Percentiles rank a stretch among this genome's conserved stretches.
Conservation (phyloP, 2,888 invertebrate species). For the Caenorhabditis doughertyi region DNA sequence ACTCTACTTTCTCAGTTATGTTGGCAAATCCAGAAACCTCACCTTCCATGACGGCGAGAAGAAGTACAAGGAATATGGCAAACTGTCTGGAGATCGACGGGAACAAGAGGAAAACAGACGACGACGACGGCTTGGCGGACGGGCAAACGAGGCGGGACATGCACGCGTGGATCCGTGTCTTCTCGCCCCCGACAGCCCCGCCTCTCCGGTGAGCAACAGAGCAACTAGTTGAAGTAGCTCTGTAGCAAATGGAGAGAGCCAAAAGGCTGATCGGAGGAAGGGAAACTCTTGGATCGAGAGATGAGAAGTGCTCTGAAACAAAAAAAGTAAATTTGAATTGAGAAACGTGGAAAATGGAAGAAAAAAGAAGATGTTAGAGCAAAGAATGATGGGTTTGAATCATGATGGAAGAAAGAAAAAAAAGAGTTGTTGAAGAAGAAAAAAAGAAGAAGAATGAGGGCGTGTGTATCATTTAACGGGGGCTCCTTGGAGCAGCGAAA, state of each 20-base stretch:
- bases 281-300: too few species aligned
- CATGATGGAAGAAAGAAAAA: constrained; percentile 14
- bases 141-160: constrained; percentile 61
- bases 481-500: constrained; percentile 28
- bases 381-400: constrained; percentile 12
- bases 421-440: constrained; percentile 24
- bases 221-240: constrained; percentile 35
- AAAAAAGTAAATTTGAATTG: neutral
- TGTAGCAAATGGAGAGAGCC: constrained; percentile 34
- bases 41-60: constrained; percentile 60
- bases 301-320: constrained; percentile 1
- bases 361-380: constrained; percentile 3
- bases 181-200: constrained; percentile 56
- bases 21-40: constrained; percentile 1
- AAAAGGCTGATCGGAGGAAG: constrained; percentile 26
- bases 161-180: constrained; percentile 56
- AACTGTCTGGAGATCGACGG: constrained; percentile 48
- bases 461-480: constrained; percentile 45
- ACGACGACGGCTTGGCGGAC: constrained; percentile 60
- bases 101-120: constrained; percentile 54
- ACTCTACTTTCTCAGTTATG: neutral
- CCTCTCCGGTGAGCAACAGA: constrained; percentile 60
- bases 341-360: constrained; percentile 20
- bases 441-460: constrained; percentile 20
- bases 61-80: constrained; percentile 46